Evolutionary conservation across 2,888 invertebrate genomes (phyloP).

Genomic region (Artemia sinica): DNA sequence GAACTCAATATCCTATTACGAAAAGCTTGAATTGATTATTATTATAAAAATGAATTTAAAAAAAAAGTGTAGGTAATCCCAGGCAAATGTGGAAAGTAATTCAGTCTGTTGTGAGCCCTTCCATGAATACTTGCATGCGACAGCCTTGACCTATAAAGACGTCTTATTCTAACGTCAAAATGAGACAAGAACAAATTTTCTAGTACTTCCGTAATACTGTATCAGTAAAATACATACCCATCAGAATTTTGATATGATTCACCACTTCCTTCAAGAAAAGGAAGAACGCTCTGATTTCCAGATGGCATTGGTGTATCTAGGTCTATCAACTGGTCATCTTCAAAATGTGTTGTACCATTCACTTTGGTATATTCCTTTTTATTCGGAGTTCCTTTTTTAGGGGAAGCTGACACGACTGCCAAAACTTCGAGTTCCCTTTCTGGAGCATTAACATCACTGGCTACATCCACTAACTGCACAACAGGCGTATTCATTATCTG

Average conservation of each 20-base stretch:
- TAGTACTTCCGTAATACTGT: neutral
- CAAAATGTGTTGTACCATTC: constrained; percentile 9
- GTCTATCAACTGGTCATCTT: constrained; percentile 8
- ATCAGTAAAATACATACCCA: neutral
- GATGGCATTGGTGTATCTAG: neutral
- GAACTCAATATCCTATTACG: too few relatives aligned
- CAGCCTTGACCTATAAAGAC: too few relatives aligned
- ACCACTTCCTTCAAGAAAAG: constrained; percentile 11
- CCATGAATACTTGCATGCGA: too few relatives aligned
- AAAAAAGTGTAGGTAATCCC: too few relatives aligned
- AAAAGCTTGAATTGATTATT: too few relatives aligned
- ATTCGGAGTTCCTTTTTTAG: constrained; percentile 3
- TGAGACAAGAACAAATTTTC: neutral
- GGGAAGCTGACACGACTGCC: constrained; percentile 1
- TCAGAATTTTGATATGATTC: constrained; percentile 6
- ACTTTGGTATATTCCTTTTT: constrained; percentile 13
- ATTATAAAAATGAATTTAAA: too few relatives aligned
- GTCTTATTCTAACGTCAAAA: neutral
- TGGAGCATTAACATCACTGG: too few relatives aligned
- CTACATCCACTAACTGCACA: too few relatives aligned
- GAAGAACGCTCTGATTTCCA: constrained; percentile 1
- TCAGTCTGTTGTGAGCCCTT: too few relatives aligned
- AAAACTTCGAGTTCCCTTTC: neutral
- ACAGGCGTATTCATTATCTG: too few relatives aligned
- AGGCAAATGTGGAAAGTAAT: too few relatives aligned